These are phyloP conservation scores for Luffia ferchaultella DNA, from an alignment of 2,888 invertebrate genomes.

Conservation along the genomic window DNA sequence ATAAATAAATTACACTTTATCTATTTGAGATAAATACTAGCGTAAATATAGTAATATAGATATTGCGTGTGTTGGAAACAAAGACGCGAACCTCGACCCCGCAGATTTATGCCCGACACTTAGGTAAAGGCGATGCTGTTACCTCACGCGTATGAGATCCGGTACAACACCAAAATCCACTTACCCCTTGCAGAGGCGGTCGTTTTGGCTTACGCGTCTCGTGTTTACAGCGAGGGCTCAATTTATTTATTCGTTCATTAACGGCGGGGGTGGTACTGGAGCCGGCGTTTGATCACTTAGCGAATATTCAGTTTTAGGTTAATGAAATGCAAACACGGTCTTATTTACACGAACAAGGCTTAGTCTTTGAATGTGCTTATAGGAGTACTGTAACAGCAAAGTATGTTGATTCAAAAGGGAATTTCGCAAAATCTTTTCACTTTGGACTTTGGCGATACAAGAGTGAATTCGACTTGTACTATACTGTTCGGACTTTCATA, in stretches of 20 bases:
- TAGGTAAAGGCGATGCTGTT: slow-evolving; percentile 7
- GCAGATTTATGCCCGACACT: slow-evolving; percentile 8
- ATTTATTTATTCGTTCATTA: slow-evolving; percentile 65
- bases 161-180: slow-evolving; percentile 62
- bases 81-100: slow-evolving; percentile 3
- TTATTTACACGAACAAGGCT: not conserved
- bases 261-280: slow-evolving; percentile 23
- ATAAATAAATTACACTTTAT: too few species aligned
- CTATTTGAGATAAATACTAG: too few species aligned
- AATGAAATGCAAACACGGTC: slow-evolving; percentile 23
- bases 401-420: too few species aligned
- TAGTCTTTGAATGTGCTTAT: not conserved
- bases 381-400: not conserved
- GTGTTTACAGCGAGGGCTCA: slow-evolving; percentile 57
- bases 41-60: too few species aligned
- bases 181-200: slow-evolving; percentile 56
- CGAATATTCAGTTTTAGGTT: slow-evolving; percentile 58
- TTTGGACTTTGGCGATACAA: too few species aligned
- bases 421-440: too few species aligned
- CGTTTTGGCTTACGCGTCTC: slow-evolving; percentile 39
- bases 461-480: too few species aligned
- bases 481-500: too few species aligned
- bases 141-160: slow-evolving; percentile 28
- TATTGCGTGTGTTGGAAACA: not conserved
- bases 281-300: slow-evolving; percentile 48